Evolutionary conservation across 2,113 vertebrate genomes (phyloP), one percentile per base, ranked within the genome.

Genomic region (Ictidomys tridecemlineatus): DNA sequence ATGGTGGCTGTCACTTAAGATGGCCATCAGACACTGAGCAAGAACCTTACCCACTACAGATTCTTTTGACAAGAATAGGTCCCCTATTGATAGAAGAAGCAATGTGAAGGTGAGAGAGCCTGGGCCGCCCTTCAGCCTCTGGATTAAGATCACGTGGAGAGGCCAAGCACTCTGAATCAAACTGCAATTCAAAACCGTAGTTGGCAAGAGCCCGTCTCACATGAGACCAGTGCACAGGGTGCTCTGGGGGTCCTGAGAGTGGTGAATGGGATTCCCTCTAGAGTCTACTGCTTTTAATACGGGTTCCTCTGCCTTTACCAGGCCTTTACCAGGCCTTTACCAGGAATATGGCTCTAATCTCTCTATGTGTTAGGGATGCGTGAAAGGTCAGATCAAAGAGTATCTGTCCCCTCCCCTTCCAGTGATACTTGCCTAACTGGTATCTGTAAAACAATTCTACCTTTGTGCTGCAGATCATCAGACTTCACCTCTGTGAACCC

Each of bases 241-340:
- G 58, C 1, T 14, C 4, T 58, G 7, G 9, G 0, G 7, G 0
- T 8, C 2, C 17, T 2, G 4, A 42, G 12, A 6, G 5, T 4
- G 8, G 20, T 32, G 32, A 1, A 18, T 17, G 1, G 2, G 12
- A 56, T 45, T 28, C 48, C n/a, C 9, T 12, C 32, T 4, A 4
- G 51, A 32, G 6, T 65, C 58, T 45, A 2, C 16, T 9, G 0
- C 45, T 69, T 84, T 12, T 20, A 17, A 14, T 18, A 61, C 8
- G 9, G n/a, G 9, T 5, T 26, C 48, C n/a, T 67, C 14, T 84
- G 39, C 48, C 56, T 63, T 51, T 0, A 12, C 20, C 1, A 53
- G 34, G 11, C 63, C 12, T 83, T 45, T 42, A 42, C 39, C 39
- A 42, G 39, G 39, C 39, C 39, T 42, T 10, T 34, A 8, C 2